Conservation (phyloP, 2,888 invertebrate species). For the Melipona bicolor region DNA sequence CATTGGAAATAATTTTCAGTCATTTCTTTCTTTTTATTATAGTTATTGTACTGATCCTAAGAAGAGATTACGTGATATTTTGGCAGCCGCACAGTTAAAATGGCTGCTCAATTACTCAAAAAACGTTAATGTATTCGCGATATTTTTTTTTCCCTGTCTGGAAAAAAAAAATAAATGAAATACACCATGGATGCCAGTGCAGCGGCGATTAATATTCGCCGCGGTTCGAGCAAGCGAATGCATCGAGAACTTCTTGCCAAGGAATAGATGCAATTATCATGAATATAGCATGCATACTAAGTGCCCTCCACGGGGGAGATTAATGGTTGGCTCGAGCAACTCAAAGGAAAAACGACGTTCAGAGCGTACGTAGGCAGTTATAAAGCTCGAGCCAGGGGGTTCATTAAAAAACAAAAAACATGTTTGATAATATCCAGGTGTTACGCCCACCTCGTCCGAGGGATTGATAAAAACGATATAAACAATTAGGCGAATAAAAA, state of each 20-base stretch:
- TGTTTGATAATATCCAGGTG: constrained; percentile 29
- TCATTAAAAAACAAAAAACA: constrained; percentile 27
- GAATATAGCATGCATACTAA: constrained; percentile 15
- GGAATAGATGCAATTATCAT: constrained; percentile 21
- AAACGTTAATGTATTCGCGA: not conserved
- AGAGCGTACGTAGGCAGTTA: not conserved
- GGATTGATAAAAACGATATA: constrained; percentile 34
- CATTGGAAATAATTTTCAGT: no score
- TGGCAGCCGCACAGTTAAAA: no score
- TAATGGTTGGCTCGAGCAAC: constrained; percentile 20
- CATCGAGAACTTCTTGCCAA: not conserved
- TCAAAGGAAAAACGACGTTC: constrained; percentile 23
- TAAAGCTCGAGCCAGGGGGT: constrained; percentile 6
- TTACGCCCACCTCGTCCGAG: constrained; percentile 12
- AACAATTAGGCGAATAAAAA: constrained; percentile 7
- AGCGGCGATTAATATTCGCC: not conserved
- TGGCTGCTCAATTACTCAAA: no score
- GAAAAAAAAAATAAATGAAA: not conserved
- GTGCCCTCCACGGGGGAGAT: constrained; percentile 1
- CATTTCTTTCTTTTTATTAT: no score
- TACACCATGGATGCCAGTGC: not conserved
- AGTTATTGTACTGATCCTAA: no score
- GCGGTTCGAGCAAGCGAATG: not conserved
- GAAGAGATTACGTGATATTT: no score
- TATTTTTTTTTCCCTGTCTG: not conserved